Percentiles rank a stretch among this genome's conserved stretches.
phyloP scores from a whole-genome alignment of 2,888 invertebrate genomes.

The Protonemura montana region DNA sequence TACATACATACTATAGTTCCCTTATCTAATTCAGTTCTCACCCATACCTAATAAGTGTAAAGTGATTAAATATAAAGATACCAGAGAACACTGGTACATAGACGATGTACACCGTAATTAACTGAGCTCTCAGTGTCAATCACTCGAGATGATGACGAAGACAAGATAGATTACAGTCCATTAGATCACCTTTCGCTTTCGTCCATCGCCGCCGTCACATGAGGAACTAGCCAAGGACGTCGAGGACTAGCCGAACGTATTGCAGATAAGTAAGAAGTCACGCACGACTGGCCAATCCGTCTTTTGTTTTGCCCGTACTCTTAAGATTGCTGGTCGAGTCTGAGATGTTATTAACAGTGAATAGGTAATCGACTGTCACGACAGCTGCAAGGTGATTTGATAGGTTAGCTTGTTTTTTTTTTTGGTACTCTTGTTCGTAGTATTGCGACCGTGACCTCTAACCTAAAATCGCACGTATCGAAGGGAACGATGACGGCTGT shows the following conservation, averaged over 20 bases:
- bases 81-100: neutral
- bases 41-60: neutral
- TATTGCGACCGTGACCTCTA: neutral
- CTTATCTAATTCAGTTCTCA: neutral
- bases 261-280: neutral
- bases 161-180: neutral
- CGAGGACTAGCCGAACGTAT: neutral
- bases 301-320: neutral
- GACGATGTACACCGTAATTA: neutral
- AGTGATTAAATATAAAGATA: neutral
- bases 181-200: neutral
- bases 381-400: neutral
- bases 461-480: neutral
- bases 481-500: too few species aligned
- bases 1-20: neutral
- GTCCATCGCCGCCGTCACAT: neutral
- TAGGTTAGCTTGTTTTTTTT: too few species aligned
- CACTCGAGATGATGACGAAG: neutral
- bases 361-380: neutral
- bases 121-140: neutral
- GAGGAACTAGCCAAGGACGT: neutral
- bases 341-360: neutral
- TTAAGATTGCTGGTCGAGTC: neutral
- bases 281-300: neutral
- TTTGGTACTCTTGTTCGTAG: too few species aligned